phyloP scores from a whole-genome alignment of 2,888 invertebrate species.

The Tenodera sinensis region DNA sequence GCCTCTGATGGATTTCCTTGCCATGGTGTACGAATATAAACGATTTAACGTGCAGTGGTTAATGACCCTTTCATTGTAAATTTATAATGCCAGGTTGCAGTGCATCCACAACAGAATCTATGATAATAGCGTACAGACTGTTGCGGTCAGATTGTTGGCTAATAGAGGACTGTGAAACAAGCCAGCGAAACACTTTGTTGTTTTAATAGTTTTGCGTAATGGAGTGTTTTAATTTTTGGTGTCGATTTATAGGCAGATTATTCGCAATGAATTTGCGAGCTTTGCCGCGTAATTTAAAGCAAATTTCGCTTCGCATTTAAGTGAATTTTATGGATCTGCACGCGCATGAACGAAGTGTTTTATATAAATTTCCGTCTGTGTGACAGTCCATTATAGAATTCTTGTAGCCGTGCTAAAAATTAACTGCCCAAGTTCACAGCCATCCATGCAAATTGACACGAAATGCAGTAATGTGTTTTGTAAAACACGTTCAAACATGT shows the following conservation, averaged over 20 bases:
- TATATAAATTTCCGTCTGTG: neutral
- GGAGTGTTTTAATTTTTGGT: neutral
- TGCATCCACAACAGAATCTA: neutral
- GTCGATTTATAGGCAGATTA: neutral
- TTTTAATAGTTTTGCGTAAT: neutral
- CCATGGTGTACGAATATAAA: neutral
- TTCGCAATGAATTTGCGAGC: neutral
- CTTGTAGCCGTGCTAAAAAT: neutral
- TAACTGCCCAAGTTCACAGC: neutral
- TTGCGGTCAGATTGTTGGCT: neutral
- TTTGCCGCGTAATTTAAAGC: neutral
- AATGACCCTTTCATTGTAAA: neutral
- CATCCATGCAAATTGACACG: neutral
- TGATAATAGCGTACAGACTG: neutral
- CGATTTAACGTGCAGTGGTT: neutral
- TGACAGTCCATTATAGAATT: neutral
- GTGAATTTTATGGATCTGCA: neutral
- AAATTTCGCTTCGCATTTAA: neutral
- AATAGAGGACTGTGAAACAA: neutral
- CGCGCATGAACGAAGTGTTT: neutral
- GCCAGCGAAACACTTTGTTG: neutral
- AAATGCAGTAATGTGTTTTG: neutral
- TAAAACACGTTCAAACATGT: neutral
- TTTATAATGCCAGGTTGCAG: neutral
- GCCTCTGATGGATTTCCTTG: neutral